phyloP scores from a whole-genome alignment of 2,113 vertebrate genomes.

The Bolborhynchus lineola region DNA sequence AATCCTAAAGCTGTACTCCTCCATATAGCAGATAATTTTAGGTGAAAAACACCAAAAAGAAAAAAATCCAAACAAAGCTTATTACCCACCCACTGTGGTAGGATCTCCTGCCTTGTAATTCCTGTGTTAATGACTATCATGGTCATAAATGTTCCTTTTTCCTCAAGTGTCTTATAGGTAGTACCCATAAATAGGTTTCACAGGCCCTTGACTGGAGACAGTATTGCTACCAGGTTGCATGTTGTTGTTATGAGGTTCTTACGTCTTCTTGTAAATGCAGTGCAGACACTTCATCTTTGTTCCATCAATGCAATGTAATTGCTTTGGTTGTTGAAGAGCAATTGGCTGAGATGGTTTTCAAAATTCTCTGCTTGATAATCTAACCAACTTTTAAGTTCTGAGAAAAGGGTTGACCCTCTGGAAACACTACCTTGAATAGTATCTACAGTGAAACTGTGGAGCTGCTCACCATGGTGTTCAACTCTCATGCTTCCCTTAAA shows the following conservation, averaged over 20 bases:
- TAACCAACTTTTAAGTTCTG: neutral
- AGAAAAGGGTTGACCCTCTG: neutral
- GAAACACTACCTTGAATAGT: neutral
- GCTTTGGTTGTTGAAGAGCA: neutral
- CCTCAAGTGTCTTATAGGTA: neutral
- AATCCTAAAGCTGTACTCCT: neutral
- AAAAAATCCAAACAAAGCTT: neutral
- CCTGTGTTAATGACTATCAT: neutral
- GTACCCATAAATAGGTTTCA: neutral
- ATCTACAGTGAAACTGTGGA: neutral
- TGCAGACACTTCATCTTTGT: neutral
- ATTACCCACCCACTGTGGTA: neutral
- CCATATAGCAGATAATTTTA: neutral
- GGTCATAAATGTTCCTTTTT: neutral
- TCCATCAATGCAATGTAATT: neutral
- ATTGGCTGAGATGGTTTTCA: neutral
- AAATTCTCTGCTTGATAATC: neutral
- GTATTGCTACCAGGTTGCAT: neutral
- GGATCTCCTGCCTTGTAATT: neutral
- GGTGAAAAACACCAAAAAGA: neutral
- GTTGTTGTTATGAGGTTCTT: neutral
- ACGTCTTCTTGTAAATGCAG: neutral
- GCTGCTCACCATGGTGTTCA: neutral
- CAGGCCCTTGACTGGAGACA: neutral
- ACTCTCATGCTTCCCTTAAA: neutral